phyloP scores from a whole-genome alignment of 1,140 invertebrate species.

The Forficula auricularia region DNA sequence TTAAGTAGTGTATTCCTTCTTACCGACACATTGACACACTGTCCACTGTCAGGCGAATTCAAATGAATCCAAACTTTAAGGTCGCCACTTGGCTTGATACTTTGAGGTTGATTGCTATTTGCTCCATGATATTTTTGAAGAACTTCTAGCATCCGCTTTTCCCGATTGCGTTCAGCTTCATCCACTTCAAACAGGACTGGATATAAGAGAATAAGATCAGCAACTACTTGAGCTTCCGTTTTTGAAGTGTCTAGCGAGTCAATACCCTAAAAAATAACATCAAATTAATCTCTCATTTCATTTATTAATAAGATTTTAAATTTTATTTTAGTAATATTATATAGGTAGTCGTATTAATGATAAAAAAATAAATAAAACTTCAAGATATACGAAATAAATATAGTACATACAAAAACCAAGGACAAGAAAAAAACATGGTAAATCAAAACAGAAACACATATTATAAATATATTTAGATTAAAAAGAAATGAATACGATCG shows the following conservation, averaged over 20 bases:
- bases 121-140: slow-evolving; percentile 46
- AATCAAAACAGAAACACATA: no score
- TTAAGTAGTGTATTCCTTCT: no score
- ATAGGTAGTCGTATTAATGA: not conserved
- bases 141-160: slow-evolving; percentile 49
- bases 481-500: no score
- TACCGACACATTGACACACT: slow-evolving; percentile 43
- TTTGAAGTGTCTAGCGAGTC: slow-evolving; percentile 36
- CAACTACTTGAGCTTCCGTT: slow-evolving; percentile 44
- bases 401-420: no score
- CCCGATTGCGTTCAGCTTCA: slow-evolving; percentile 37
- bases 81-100: slow-evolving; percentile 52
- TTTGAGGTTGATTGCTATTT: slow-evolving; percentile 27
- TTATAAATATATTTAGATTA: no score
- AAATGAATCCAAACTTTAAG: slow-evolving; percentile 64
- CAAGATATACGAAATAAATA: no score
- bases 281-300: slow-evolving; percentile 1
- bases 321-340: not conserved
- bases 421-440: no score
- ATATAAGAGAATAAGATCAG: slow-evolving; percentile 46
- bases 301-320: not conserved
- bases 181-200: slow-evolving; percentile 40
- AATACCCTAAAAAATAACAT: slow-evolving; percentile 19
- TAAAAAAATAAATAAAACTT: no score
- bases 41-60: slow-evolving; percentile 29